Percentiles rank a stretch among this genome's conserved stretches.
Conservation (phyloP, 2,113 vertebrate species). For the Tautogolabrus adspersus region DNA sequence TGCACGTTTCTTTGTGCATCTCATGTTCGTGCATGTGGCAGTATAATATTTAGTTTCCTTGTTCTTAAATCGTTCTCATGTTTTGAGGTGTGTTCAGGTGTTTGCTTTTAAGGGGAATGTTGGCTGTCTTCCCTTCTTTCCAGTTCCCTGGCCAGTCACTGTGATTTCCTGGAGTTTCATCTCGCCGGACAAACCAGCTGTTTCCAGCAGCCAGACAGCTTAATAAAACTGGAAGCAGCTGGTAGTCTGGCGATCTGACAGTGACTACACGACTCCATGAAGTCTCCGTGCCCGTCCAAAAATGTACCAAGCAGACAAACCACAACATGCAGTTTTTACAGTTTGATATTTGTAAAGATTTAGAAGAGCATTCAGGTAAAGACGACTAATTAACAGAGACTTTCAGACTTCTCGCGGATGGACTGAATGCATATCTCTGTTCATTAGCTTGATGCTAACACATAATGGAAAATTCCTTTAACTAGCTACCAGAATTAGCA, state of each 20-base stretch:
- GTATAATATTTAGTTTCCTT: conserved; percentile 9
- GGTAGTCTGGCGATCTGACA: neutral
- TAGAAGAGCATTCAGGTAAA: no score
- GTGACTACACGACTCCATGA: neutral
- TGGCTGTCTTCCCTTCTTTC: neutral
- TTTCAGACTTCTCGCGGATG: no score
- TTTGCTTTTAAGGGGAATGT: neutral
- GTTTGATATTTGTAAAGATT: no score
- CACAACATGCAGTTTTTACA: neutral
- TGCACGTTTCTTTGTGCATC: conserved; percentile 6
- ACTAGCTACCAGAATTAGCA: no score
- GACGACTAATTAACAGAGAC: no score
- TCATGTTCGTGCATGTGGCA: conserved; percentile 7
- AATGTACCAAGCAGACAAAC: neutral
- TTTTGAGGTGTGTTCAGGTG: neutral
- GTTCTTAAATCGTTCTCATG: neutral
- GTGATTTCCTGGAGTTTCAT: neutral
- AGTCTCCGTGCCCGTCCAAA: neutral
- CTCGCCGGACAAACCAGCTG: conserved; percentile 12
- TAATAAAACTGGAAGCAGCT: neutral
- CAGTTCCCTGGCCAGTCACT: neutral
- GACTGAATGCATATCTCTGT: no score
- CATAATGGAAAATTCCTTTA: no score
- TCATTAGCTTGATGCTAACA: no score
- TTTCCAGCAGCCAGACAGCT: neutral